Evolutionary conservation across 2,888 invertebrate genomes (phyloP), one percentile per base, ranked within the genome.

Genomic region (Phania funesta): DNA sequence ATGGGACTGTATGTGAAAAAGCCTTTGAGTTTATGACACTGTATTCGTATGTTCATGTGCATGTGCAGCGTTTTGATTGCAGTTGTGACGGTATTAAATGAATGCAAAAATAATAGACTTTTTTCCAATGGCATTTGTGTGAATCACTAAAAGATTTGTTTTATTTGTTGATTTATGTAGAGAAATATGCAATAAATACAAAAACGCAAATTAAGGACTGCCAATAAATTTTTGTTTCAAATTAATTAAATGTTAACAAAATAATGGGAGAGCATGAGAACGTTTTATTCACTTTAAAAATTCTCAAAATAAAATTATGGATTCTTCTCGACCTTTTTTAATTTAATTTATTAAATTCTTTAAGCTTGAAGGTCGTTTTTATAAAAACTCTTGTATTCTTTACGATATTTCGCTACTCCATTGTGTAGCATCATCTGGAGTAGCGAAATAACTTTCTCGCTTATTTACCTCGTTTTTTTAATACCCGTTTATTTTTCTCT

Each of bases 91-190:
- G 8, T 16, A 52, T 44, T 22, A 52, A 54, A 54, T 44, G 24
- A 44, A 62, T 44, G n/a, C n/a, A 62, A 44, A 73, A 29, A 52
- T 9, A 38, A 60, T 35, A 71, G 16, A 48, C 4, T 8, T 58
- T 75, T 77, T 71, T 70, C 38, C 50, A 75, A 58, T 48, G 48
- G 22, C 58, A 41, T 78, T 56, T 24, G 46, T 60, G 70, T 50
- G 52, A 58, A 65, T 82, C 82, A 78, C 78, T 78, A 82, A 75
- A 78, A 78, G 54, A 29, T 18, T 52, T 58, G 50, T 32, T 46
- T 29, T 46, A 32, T 38, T 48, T 56, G 52, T 58, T 78, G 74
- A 74, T 78, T 77, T 78, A 74, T 78, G 32, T 70, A 29, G n/a
- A 16, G 64, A 60, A 62, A 22, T 48, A 26, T 9, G 26, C 7